These are phyloP conservation scores for Lamproptera curius DNA, from an alignment of 2,888 invertebrate genomes.

Conservation along the genomic window DNA sequence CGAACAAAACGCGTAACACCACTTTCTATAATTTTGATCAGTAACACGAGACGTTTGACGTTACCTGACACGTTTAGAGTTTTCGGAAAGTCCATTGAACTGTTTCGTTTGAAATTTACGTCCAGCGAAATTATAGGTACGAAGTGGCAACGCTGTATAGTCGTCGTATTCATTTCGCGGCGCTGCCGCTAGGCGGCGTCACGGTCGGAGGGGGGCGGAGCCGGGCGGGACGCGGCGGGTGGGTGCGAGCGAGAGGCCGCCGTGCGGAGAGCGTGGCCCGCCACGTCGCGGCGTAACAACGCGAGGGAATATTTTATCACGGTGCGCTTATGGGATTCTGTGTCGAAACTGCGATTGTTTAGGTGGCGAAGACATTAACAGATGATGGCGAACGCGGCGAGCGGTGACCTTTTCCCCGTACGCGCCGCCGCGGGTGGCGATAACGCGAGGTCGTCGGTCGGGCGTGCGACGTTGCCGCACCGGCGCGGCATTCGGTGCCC, in stretches of 20 bases:
- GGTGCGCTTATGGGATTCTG: conserved; percentile 59
- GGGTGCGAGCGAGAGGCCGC: conserved; percentile 51
- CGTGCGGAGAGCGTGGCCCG: conserved; percentile 26
- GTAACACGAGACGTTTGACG: conserved; percentile 60
- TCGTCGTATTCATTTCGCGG: conserved; percentile 58
- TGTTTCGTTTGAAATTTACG: conserved; percentile 77
- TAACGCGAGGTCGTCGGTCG: conserved; percentile 73
- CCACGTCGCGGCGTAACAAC: conserved; percentile 27
- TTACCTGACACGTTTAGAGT: conserved; percentile 65
- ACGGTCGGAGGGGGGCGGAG: conserved; percentile 62
- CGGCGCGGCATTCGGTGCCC: conserved; percentile 47
- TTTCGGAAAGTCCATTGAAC: conserved; percentile 78
- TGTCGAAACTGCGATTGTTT: conserved; percentile 64
- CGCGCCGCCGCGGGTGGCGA: conserved; percentile 66
- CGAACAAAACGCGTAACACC: conserved; percentile 58
- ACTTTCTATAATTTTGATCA: conserved; percentile 57
- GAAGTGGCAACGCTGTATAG: conserved; percentile 77
- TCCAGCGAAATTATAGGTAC: conserved; percentile 76
- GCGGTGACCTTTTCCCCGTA: conserved; percentile 69
- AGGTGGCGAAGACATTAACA: conserved; percentile 60
- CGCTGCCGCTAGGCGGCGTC: conserved; percentile 68
- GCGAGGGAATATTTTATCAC: conserved; percentile 47
- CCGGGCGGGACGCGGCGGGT: conserved; percentile 54
- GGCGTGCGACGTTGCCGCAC: conserved; percentile 67
- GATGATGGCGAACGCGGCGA: conserved; percentile 51